Evolutionary conservation across 2,113 vertebrate species (phyloP).

Genomic region (Aptenodytes forsteri): DNA sequence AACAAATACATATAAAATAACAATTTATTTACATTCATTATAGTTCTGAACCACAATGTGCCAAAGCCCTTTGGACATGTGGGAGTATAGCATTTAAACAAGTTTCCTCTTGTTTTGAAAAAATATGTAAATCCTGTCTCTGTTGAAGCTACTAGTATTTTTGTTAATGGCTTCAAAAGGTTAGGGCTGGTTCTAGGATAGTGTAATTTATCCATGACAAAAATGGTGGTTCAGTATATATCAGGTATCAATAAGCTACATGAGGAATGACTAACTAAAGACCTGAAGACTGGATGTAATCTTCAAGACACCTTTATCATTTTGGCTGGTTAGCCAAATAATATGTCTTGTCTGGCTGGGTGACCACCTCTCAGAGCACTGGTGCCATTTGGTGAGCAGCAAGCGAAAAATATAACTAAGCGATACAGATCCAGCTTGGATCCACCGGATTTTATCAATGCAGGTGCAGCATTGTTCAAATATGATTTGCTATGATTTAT

Average conservation of each 20-base stretch:
- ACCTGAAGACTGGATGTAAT: background rate
- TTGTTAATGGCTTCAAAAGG: background rate
- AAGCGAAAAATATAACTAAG: background rate
- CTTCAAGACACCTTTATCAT: background rate
- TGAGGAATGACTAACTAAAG: background rate
- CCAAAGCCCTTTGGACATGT: background rate
- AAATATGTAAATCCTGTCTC: background rate
- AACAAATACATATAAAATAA: background rate
- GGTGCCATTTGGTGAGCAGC: background rate
- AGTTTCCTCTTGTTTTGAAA: background rate
- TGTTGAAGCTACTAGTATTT: background rate
- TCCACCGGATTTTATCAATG: background rate
- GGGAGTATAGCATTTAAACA: background rate
- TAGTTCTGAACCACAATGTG: background rate
- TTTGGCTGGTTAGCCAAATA: background rate
- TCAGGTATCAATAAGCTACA: background rate
- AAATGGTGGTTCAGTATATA: background rate
- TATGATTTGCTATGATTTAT: background rate
- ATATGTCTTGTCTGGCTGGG: background rate
- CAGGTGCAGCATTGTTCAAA: background rate
- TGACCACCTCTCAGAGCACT: background rate
- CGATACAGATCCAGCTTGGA: background rate
- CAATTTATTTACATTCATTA: background rate
- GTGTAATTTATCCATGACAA: background rate
- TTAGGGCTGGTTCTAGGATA: background rate